Conservation (phyloP, 2,888 invertebrate species). For the Drosophila picticornis region DNA sequence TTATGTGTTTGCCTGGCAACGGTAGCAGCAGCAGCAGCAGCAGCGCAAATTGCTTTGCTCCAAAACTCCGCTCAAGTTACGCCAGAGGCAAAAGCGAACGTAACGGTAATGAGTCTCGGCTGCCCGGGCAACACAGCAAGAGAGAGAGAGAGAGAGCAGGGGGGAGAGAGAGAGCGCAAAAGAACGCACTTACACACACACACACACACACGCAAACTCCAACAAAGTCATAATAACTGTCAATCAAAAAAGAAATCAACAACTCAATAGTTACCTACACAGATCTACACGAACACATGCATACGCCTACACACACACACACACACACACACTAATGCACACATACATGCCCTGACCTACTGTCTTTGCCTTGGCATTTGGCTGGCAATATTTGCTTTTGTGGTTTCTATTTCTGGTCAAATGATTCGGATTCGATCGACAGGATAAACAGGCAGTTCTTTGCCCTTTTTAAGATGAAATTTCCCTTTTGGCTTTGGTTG, state of each 20-base stretch:
- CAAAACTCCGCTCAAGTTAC: constrained; percentile 69
- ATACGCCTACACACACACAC: constrained; percentile 23
- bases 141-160: background rate
- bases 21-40: constrained; percentile 39
- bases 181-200: constrained; percentile 1
- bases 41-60: constrained; percentile 74
- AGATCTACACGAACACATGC: constrained; percentile 24
- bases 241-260: constrained; percentile 71
- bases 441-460: constrained; percentile 53
- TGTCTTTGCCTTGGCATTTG: constrained; percentile 53
- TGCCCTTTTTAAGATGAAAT: constrained; percentile 74
- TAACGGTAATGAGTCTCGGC: constrained; percentile 60
- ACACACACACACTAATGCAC: background rate
- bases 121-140: constrained; percentile 49
- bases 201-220: background rate
- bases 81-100: constrained; percentile 24
- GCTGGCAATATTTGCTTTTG: constrained; percentile 55
- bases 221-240: constrained; percentile 58
- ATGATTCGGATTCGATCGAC: constrained; percentile 73
- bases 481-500: constrained; percentile 62
- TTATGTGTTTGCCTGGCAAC: constrained; percentile 50
- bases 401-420: constrained; percentile 82
- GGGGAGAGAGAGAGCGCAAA: background rate
- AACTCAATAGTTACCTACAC: constrained; percentile 50
- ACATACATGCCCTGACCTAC: constrained; percentile 55